These are phyloP conservation scores for Microdon myrmicae DNA, from an alignment of 2,888 invertebrate genomes.

Conservation along the genomic window DNA sequence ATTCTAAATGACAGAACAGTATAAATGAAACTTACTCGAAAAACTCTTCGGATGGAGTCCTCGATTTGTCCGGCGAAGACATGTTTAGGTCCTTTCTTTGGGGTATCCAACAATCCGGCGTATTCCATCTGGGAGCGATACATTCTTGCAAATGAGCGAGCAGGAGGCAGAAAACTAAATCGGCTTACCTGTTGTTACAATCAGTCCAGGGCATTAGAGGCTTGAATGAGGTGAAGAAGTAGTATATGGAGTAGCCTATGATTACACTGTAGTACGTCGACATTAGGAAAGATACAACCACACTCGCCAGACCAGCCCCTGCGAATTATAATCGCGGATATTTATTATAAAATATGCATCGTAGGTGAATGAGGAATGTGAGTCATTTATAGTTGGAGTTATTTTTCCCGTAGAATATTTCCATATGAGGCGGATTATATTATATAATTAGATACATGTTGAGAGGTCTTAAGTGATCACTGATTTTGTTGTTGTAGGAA, in stretches of 20 bases:
- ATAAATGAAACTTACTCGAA: constrained; percentile 77
- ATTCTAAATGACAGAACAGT: not conserved
- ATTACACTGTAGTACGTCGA: constrained; percentile 96
- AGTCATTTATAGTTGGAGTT: too few relatives aligned
- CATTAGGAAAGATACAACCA: constrained; percentile 93
- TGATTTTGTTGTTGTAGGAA: too few relatives aligned
- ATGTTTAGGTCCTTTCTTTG: constrained; percentile 70
- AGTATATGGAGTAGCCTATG: constrained; percentile 93
- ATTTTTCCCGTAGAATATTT: too few relatives aligned
- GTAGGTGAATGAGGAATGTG: not conserved
- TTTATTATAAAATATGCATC: not conserved
- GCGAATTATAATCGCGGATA: constrained; percentile 57
- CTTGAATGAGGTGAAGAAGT: constrained; percentile 90
- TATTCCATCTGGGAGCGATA: constrained; percentile 74
- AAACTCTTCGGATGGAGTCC: constrained; percentile 91
- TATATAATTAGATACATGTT: too few relatives aligned
- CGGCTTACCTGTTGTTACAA: constrained; percentile 76
- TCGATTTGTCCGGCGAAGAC: constrained; percentile 77
- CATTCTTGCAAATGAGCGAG: not conserved
- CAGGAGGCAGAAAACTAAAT: not conserved
- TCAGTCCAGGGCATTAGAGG: constrained; percentile 89
- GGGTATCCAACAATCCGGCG: constrained; percentile 84
- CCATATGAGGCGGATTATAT: too few relatives aligned
- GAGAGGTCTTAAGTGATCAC: too few relatives aligned
- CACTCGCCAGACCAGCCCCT: constrained; percentile 94